phyloP scores from a whole-genome alignment of 2,888 invertebrate species.

The Tromatobia lineatoria region DNA sequence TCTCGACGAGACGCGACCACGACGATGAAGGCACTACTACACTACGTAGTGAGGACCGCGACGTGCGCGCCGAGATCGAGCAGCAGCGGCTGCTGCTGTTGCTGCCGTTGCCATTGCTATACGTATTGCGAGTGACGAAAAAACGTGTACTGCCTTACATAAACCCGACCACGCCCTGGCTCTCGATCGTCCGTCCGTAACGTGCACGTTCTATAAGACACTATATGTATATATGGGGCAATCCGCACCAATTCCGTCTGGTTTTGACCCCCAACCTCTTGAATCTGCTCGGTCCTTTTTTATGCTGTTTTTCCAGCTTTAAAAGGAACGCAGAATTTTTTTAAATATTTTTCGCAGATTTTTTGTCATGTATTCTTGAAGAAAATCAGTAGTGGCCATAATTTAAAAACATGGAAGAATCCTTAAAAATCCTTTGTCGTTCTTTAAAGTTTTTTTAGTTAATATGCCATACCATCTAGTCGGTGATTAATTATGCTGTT shows the following conservation, averaged over 20 bases:
- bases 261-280: too few species aligned
- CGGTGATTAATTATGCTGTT: too few species aligned
- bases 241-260: not conserved
- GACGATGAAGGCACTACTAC: slow-evolving; percentile 19
- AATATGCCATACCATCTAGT: too few species aligned
- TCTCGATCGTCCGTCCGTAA: slow-evolving; percentile 72
- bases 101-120: slow-evolving; percentile 3
- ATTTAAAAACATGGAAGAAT: too few species aligned
- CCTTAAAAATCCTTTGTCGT: too few species aligned
- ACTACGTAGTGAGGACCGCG: slow-evolving; percentile 28
- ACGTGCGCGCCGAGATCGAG: slow-evolving; percentile 48
- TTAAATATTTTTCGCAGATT: too few species aligned
- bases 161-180: slow-evolving; percentile 84
- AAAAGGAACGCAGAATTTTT: too few species aligned
- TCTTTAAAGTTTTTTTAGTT: too few species aligned
- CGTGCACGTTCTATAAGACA: slow-evolving; percentile 22
- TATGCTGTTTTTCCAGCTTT: too few species aligned
- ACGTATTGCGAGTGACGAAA: slow-evolving; percentile 79
- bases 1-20: slow-evolving; percentile 35
- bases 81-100: slow-evolving; percentile 43
- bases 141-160: slow-evolving; percentile 83
- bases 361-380: too few species aligned
- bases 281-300: too few species aligned
- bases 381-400: too few species aligned
- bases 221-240: not conserved